Evolutionary conservation across 2,113 vertebrate genomes (phyloP).

Genomic region (Crocuta crocuta): DNA sequence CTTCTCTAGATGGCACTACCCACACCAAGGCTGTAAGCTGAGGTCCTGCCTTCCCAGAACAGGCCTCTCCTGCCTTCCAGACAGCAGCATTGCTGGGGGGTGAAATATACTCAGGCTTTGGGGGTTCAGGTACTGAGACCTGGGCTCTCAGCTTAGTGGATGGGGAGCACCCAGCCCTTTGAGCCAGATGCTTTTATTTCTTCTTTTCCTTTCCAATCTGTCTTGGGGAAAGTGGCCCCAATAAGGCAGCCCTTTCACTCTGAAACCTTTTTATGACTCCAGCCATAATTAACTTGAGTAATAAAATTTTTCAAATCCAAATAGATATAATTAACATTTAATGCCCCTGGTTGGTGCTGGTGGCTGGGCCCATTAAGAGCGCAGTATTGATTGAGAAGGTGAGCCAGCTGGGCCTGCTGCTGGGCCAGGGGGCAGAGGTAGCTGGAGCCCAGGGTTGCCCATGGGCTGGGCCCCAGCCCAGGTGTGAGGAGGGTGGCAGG

Average conservation of each 20-base stretch:
- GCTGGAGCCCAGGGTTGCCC: constrained; percentile 53
- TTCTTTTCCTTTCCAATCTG: constrained; percentile 80
- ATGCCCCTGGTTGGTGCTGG: constrained; percentile 86
- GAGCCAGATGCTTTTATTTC: constrained; percentile 77
- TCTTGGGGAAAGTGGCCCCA: constrained; percentile 82
- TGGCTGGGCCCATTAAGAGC: constrained; percentile 85
- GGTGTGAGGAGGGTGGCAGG: constrained; percentile 39
- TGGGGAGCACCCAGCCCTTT: neutral
- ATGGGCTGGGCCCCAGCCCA: neutral
- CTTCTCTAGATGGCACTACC: neutral
- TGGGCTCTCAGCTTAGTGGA: neutral
- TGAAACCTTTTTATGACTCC: constrained; percentile 87
- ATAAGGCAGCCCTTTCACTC: constrained; percentile 83
- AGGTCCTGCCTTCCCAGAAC: neutral
- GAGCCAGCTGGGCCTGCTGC: constrained; percentile 83
- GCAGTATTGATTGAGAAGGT: constrained; percentile 83
- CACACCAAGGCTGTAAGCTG: neutral
- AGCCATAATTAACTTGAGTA: constrained; percentile 88
- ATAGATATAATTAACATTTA: constrained; percentile 89
- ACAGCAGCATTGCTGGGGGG: neutral
- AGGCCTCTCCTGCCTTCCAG: neutral
- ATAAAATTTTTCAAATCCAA: constrained; percentile 86
- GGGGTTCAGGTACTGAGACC: neutral
- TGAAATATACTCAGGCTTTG: neutral
- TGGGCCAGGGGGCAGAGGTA: constrained; percentile 73